Percentiles rank a stretch among this genome's conserved stretches.
phyloP scores from a whole-genome alignment of 2,113 vertebrate genomes.

The Pachyramphus minor region DNA sequence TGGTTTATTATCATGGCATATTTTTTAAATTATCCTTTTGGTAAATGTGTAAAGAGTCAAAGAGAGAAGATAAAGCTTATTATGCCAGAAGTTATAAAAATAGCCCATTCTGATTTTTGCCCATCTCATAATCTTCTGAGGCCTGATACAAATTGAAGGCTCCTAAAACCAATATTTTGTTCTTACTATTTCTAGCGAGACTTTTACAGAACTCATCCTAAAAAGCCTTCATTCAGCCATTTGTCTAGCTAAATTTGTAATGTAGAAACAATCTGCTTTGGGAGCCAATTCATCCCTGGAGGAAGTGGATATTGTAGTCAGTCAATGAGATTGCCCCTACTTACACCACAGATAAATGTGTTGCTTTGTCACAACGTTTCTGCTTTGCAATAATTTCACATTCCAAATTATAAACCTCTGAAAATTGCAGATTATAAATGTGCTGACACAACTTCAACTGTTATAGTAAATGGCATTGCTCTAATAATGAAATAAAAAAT shows the following conservation, averaged over 20 bases:
- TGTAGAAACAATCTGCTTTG: conserved; percentile 17
- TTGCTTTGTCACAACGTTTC: background rate
- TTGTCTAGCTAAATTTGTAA: conserved; percentile 19
- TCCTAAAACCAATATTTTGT: background rate
- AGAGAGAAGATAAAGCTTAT: background rate
- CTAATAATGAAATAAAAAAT: conserved; percentile 70
- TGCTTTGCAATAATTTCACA: conserved; percentile 35
- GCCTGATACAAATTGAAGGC: background rate
- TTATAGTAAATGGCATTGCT: conserved; percentile 38
- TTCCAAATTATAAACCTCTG: conserved; percentile 55
- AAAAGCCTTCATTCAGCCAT: background rate
- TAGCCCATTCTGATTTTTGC: background rate
- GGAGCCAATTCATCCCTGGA: conserved; percentile 13
- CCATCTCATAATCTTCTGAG: background rate
- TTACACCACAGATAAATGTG: conserved; percentile 42
- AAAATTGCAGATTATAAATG: conserved; percentile 56
- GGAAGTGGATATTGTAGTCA: conserved; percentile 30
- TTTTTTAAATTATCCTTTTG: background rate
- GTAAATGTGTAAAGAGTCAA: background rate
- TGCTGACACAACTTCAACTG: conserved; percentile 39
- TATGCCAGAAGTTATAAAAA: background rate
- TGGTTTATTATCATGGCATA: background rate
- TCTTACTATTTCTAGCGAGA: background rate
- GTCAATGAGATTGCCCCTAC: conserved; percentile 37
- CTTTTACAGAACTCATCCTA: background rate